These are phyloP conservation scores for Belonocnema kinseyi DNA, from an alignment of 1,140 invertebrate genomes.

Conservation along the genomic window DNA sequence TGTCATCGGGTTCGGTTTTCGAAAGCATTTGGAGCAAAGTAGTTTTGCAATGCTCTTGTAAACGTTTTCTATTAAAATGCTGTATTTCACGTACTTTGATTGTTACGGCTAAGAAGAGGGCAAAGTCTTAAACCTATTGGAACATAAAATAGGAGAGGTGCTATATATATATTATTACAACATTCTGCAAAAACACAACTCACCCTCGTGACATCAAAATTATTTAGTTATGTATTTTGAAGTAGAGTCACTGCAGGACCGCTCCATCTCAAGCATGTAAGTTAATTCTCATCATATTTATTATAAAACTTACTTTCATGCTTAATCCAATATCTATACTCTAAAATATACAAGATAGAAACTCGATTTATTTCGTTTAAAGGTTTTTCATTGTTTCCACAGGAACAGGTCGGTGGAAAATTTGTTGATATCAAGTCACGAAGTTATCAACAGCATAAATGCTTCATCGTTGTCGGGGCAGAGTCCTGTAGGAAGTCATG, in stretches of 20 bases:
- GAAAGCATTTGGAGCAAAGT: too few species aligned
- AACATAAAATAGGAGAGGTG: too few species aligned
- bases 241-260: slow-evolving; percentile 23
- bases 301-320: not conserved
- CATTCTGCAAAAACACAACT: too few species aligned
- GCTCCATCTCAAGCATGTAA: slow-evolving; percentile 32
- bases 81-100: too few species aligned
- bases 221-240: slow-evolving; percentile 34
- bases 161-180: too few species aligned
- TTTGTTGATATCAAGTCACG: slow-evolving; percentile 79
- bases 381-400: slow-evolving; percentile 39
- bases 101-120: too few species aligned
- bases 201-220: too few species aligned
- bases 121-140: too few species aligned
- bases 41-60: too few species aligned
- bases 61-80: too few species aligned
- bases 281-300: not conserved
- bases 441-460: slow-evolving; percentile 77
- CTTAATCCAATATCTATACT: not conserved
- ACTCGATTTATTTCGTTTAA: slow-evolving; percentile 25
- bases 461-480: slow-evolving; percentile 64
- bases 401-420: slow-evolving; percentile 83
- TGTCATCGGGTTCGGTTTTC: too few species aligned
- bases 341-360: not conserved
- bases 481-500: slow-evolving; percentile 55